phyloP scores from a whole-genome alignment of 2,797 vertebrate genomes.

The Staurois parvus region DNA sequence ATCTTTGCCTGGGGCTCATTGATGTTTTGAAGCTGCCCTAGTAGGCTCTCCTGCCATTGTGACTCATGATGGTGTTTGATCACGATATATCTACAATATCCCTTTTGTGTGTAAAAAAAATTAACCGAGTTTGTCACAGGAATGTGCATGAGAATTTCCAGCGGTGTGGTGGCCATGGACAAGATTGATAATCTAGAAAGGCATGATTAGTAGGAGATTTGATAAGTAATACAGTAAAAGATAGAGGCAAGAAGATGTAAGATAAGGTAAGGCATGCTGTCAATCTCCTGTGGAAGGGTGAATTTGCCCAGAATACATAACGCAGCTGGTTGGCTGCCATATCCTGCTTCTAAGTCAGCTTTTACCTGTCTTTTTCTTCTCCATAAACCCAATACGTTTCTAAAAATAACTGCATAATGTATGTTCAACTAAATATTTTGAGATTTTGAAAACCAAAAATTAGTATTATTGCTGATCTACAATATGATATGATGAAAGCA shows the following conservation, averaged over 20 bases:
- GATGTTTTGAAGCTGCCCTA: neutral
- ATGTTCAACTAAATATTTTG: neutral
- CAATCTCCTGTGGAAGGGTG: neutral
- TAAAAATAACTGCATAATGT: neutral
- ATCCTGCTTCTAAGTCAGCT: neutral
- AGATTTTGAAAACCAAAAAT: neutral
- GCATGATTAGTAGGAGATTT: neutral
- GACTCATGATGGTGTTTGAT: slow-evolving; percentile 1
- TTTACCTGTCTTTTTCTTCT: neutral
- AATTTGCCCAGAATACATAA: neutral
- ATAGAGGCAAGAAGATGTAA: neutral
- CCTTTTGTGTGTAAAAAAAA: neutral
- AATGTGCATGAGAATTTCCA: neutral
- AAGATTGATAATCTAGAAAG: neutral
- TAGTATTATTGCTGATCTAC: neutral
- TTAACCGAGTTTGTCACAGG: neutral
- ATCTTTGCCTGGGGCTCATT: neutral
- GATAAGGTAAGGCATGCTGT: neutral
- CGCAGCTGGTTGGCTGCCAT: neutral
- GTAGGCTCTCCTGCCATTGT: neutral
- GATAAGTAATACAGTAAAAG: neutral
- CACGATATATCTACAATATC: slow-evolving; percentile 7
- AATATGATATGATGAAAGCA: neutral
- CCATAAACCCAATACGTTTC: neutral
- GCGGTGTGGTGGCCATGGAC: neutral